Conservation (phyloP, 2,113 vertebrate species). For the Dolichallabes microphthalmus region DNA sequence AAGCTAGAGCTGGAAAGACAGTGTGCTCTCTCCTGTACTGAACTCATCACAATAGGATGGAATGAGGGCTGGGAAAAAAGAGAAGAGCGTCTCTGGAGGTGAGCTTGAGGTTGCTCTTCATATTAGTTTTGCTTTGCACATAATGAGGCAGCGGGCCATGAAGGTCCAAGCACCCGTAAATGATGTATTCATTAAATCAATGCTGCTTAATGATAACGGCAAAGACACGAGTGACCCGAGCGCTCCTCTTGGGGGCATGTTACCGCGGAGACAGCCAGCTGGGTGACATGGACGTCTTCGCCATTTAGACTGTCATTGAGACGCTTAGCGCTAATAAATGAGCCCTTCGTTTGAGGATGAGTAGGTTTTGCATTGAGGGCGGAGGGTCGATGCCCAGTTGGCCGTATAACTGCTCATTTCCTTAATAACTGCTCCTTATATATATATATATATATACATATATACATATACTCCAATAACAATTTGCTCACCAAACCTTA, state of each 20-base stretch:
- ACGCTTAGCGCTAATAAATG: constrained; percentile 58
- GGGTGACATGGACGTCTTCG: constrained; percentile 56
- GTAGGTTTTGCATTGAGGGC: constrained; percentile 13
- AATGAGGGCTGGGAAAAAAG: background rate
- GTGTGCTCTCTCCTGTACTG: constrained; percentile 16
- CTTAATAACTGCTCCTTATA: constrained; percentile 27
- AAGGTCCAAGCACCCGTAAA: constrained; percentile 79
- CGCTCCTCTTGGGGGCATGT: constrained; percentile 67
- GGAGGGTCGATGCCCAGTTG: constrained; percentile 36
- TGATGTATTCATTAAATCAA: constrained; percentile 73
- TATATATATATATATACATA: too few relatives aligned
- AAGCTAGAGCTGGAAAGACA: background rate
- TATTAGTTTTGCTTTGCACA: constrained; percentile 76
- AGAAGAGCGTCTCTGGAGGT: constrained; percentile 68
- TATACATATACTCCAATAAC: background rate
- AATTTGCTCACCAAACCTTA: constrained; percentile 1
- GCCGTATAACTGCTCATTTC: constrained; percentile 15
- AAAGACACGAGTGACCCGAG: constrained; percentile 68
- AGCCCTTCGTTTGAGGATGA: constrained; percentile 37
- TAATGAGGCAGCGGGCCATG: constrained; percentile 74
- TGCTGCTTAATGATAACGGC: constrained; percentile 74
- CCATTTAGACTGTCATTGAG: constrained; percentile 66
- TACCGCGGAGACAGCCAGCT: constrained; percentile 65
- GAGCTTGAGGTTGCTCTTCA: constrained; percentile 73
- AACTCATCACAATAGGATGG: constrained; percentile 14